Evolutionary conservation across 2,888 invertebrate genomes (phyloP).

Genomic region (Agrochola lychnidis): DNA sequence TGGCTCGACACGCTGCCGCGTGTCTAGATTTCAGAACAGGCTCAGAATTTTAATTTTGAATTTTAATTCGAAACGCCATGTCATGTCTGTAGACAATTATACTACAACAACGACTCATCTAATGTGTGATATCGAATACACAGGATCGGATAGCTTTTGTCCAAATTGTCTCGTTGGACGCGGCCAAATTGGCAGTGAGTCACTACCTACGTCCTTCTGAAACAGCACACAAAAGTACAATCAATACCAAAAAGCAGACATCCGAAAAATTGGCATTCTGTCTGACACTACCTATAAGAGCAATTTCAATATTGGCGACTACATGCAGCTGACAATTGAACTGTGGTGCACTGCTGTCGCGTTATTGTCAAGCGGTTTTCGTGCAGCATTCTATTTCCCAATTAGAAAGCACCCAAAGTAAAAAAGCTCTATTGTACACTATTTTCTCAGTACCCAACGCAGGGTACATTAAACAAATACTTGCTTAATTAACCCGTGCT

Average conservation of each 20-base stretch:
- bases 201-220: slow-evolving; percentile 8
- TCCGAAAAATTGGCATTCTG: slow-evolving; percentile 27
- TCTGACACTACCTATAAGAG: slow-evolving; percentile 5
- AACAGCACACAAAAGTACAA: slow-evolving; percentile 25
- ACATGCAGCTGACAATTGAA: neutral
- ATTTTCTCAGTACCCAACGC: neutral
- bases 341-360: neutral
- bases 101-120: slow-evolving; percentile 3
- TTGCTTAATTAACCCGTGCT: slow-evolving; percentile 14
- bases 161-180: neutral
- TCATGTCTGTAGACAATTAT: neutral
- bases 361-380: neutral
- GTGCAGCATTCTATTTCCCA: neutral
- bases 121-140: slow-evolving; percentile 32
- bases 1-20: too few relatives aligned
- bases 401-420: neutral
- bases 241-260: slow-evolving; percentile 24
- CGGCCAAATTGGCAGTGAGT: slow-evolving; percentile 35
- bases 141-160: slow-evolving; percentile 13
- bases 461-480: slow-evolving; percentile 20
- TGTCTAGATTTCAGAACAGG: slow-evolving; percentile 8
- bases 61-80: neutral
- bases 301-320: slow-evolving; percentile 18
- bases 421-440: neutral
- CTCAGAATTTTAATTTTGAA: too few relatives aligned